These are phyloP conservation scores for Pollenia amentaria DNA, from an alignment of 2,888 invertebrate species.

Conservation along the genomic window DNA sequence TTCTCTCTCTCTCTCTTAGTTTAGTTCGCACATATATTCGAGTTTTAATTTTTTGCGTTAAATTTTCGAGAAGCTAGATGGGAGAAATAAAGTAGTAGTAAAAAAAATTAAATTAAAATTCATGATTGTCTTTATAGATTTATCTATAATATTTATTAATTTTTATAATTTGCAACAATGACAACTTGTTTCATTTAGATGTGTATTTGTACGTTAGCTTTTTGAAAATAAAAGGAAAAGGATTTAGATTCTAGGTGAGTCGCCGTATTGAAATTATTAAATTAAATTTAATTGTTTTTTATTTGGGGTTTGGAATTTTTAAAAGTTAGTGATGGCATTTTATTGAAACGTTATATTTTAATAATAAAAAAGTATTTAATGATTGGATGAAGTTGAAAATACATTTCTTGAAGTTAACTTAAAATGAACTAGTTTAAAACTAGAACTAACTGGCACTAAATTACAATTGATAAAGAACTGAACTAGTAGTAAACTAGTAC, in stretches of 20 bases:
- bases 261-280: too few species aligned
- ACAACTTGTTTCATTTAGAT: slow-evolving; percentile 22
- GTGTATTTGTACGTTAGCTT: background rate
- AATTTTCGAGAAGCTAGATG: slow-evolving; percentile 59
- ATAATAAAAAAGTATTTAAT: too few species aligned
- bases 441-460: background rate
- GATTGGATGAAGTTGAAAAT: too few species aligned
- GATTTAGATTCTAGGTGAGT: slow-evolving; percentile 20
- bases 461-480: background rate
- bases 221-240: slow-evolving; percentile 31
- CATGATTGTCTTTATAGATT: slow-evolving; percentile 31
- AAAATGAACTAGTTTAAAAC: background rate
- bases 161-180: slow-evolving; percentile 26
- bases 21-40: slow-evolving; percentile 5
- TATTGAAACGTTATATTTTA: too few species aligned
- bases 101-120: slow-evolving; percentile 54
- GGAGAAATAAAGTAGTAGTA: background rate
- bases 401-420: too few species aligned
- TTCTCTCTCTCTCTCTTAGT: background rate
- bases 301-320: too few species aligned
- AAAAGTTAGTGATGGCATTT: too few species aligned
- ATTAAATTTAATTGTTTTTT: too few species aligned
- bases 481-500: too few species aligned
- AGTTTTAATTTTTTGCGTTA: background rate
- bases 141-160: background rate